Evolutionary conservation across 2,113 vertebrate genomes (phyloP).

Genomic region (Syrrhaptes paradoxus): DNA sequence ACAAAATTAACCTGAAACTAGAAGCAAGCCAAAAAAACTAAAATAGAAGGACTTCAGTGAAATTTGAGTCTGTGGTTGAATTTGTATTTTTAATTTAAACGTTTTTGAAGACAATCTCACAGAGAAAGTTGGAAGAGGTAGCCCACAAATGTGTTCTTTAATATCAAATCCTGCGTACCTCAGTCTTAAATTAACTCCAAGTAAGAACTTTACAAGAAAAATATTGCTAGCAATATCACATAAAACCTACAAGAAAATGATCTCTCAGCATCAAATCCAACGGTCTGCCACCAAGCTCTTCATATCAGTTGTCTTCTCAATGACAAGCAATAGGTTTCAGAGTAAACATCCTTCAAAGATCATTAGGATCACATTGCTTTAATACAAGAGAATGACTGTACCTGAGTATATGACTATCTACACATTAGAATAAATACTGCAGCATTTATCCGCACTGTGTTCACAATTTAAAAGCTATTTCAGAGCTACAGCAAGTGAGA

Average conservation of each 20-base stretch:
- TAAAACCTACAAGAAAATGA: neutral
- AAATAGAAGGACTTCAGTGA: neutral
- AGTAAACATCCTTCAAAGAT: neutral
- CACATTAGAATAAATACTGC: neutral
- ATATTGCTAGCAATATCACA: neutral
- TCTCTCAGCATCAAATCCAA: neutral
- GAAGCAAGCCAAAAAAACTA: neutral
- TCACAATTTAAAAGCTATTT: neutral
- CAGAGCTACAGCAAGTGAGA: neutral
- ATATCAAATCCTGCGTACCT: neutral
- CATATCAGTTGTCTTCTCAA: neutral
- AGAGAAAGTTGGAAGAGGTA: neutral
- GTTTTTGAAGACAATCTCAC: neutral
- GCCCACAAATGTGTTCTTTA: neutral
- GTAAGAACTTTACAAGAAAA: neutral
- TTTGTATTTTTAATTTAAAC: neutral
- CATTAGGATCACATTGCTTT: neutral
- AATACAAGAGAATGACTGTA: neutral
- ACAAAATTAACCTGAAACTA: neutral
- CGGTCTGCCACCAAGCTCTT: neutral
- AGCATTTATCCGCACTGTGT: neutral
- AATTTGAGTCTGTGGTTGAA: neutral
- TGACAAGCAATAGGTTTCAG: neutral
- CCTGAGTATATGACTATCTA: neutral
- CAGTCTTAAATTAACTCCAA: neutral